Conservation (phyloP, 2,888 invertebrate genomes). For the Philereme transversata region DNA sequence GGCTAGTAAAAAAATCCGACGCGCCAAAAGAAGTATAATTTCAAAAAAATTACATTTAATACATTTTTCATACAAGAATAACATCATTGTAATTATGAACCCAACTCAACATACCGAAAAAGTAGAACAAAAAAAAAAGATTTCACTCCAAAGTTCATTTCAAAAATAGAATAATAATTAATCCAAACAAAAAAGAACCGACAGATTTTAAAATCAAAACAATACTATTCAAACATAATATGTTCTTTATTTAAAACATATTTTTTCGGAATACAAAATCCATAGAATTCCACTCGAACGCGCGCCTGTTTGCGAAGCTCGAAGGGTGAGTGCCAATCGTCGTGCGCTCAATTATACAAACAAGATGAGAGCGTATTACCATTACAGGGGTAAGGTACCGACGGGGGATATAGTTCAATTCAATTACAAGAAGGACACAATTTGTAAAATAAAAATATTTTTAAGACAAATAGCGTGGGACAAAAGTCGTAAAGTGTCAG, state of each 20-base stretch:
- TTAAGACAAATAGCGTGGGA: background rate
- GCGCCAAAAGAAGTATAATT: too few relatives aligned
- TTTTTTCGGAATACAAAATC: constrained; percentile 1
- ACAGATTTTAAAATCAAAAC: too few relatives aligned
- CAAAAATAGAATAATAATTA: too few relatives aligned
- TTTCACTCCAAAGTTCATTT: too few relatives aligned
- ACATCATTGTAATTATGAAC: too few relatives aligned
- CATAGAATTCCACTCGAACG: constrained; percentile 20
- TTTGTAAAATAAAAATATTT: background rate
- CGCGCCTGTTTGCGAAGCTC: constrained; percentile 15
- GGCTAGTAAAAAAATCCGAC: too few relatives aligned
- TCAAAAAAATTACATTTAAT: too few relatives aligned
- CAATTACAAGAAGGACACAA: background rate
- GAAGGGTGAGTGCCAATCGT: constrained; percentile 25
- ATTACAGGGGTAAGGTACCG: constrained; percentile 26
- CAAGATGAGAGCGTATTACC: constrained; percentile 34
- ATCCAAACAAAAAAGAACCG: too few relatives aligned
- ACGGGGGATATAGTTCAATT: background rate
- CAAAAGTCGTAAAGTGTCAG: too few relatives aligned
- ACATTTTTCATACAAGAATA: too few relatives aligned
- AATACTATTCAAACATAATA: background rate
- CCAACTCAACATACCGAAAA: too few relatives aligned
- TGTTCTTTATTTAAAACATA: background rate
- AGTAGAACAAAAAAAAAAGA: too few relatives aligned
- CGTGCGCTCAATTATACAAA: constrained; percentile 37